A percentile compares a stretch with the other conserved stretches of the same genome.
These are phyloP conservation scores for Australoheros facetus DNA, from an alignment of 2,797 vertebrate genomes.

Conservation along the genomic window DNA sequence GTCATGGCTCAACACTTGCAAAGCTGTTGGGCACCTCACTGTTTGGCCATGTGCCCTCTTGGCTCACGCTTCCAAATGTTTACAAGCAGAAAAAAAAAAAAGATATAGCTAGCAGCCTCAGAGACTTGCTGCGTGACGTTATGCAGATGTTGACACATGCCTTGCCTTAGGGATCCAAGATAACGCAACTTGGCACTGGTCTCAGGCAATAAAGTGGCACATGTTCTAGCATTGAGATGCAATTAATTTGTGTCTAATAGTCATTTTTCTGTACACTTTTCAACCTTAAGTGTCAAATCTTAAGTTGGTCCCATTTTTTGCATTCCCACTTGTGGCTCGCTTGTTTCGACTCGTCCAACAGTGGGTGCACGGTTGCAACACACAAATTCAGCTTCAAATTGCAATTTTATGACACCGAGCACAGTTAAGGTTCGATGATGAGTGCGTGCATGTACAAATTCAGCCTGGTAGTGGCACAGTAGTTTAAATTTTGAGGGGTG, in stretches of 20 bases:
- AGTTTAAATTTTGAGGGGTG: constrained; percentile 52
- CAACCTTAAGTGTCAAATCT: constrained; percentile 12
- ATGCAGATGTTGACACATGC: constrained; percentile 69
- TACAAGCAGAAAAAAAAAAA: constrained; percentile 52
- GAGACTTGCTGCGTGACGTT: constrained; percentile 56
- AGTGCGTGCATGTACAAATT: constrained; percentile 24
- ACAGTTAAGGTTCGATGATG: constrained; percentile 44
- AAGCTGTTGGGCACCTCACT: constrained; percentile 54
- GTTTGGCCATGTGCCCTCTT: constrained; percentile 60
- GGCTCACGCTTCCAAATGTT: constrained; percentile 64
- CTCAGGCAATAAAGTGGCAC: constrained; percentile 55
- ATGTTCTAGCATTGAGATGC: constrained; percentile 35
- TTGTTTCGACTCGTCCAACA: constrained; percentile 50
- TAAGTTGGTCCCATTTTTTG: neutral
- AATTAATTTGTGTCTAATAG: constrained; percentile 16
- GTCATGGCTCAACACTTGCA: constrained; percentile 39
- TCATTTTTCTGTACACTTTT: constrained; percentile 4
- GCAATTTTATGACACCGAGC: neutral
- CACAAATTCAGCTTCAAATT: constrained; percentile 35
- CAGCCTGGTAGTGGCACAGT: constrained; percentile 16
- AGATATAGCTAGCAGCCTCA: constrained; percentile 48
- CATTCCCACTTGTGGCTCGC: constrained; percentile 9
- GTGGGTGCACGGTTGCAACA: constrained; percentile 15
- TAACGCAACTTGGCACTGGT: constrained; percentile 44
- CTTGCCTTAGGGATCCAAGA: constrained; percentile 50